Evolutionary conservation across 2,888 invertebrate genomes (phyloP), one percentile per base, ranked within the genome.

Genomic region (Harpagoxenus sublaevis): DNA sequence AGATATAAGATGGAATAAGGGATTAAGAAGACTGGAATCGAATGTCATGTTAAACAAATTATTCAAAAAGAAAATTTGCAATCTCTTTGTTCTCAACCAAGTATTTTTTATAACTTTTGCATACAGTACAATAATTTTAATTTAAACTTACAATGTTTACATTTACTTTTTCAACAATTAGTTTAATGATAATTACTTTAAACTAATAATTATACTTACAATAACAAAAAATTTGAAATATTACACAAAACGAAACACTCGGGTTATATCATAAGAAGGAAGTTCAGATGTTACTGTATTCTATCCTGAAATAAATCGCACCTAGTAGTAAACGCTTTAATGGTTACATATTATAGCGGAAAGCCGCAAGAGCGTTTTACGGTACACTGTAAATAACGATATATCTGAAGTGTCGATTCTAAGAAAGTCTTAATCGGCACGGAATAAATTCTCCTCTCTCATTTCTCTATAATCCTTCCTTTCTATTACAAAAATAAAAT

Each of bases 301-400:
- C 10, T 53, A 63, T 23, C 4, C 5, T 57, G 23, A 45, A 57
- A 70, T 70, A 60, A 57, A 79, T 70, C 31, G 55, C 45, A 78
- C 53, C 42, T 68, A 35, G 45, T n/a, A 42, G 28, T 57, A 45
- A 68, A n/a, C 10, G 10, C 15, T 79, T 60, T 70, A 57, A 45
- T 57, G 57, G 18, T 15, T 53, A 0, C 55, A 31, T 18, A 31
- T 68, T 57, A 45, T 35, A 35, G 68, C 35, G 35, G 35, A 70
- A 57, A 45, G 3, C 23, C 8, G 23, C 23, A 57, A 53, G 35
- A 45, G 35, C 48, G 18, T 68, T 79, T 79, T 79, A 79, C 6
- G 35, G 10, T 18, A 68, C 5, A 15, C 23, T 35, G 4, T 57
- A 78, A 57, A 57, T 57, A 79, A 68, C 3, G 35, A 79, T 68